Percentiles rank a stretch among this genome's conserved stretches.
phyloP scores from a whole-genome alignment of 1,140 invertebrate genomes.

The Dinothrombium tinctorium region DNA sequence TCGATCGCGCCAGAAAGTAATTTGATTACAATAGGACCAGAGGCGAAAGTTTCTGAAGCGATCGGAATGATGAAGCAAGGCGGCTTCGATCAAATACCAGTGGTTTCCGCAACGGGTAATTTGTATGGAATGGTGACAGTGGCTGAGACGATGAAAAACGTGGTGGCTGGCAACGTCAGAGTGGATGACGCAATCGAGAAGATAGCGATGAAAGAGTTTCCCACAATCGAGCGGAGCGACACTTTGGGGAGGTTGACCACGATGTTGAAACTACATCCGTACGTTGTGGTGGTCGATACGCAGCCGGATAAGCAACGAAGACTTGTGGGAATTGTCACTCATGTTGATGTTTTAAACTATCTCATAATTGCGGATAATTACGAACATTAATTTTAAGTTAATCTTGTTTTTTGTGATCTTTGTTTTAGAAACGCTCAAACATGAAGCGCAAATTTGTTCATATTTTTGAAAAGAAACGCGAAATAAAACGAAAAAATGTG shows the following conservation, averaged over 20 bases:
- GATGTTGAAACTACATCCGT: constrained; percentile 3
- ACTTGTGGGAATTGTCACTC: constrained; percentile 36
- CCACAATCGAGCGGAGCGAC: constrained; percentile 28
- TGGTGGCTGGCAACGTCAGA: constrained; percentile 39
- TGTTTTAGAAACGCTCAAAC: no score
- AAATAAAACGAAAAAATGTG: no score
- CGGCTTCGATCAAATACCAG: constrained; percentile 39
- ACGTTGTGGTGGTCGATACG: constrained; percentile 16
- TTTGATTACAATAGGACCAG: constrained; percentile 5
- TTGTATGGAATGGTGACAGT: constrained; percentile 40
- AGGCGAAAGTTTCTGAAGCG: constrained; percentile 5
- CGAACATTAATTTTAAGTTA: constrained; percentile 3
- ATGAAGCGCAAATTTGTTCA: no score
- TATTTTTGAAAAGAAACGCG: no score
- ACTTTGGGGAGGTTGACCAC: background rate
- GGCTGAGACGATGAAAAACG: constrained; percentile 38
- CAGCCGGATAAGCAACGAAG: constrained; percentile 25
- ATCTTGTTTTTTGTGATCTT: no score
- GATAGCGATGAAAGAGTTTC: constrained; percentile 40
- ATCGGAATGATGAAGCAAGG: constrained; percentile 7
- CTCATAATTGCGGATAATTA: constrained; percentile 23
- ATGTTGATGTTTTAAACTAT: constrained; percentile 37
- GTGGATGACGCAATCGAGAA: constrained; percentile 37
- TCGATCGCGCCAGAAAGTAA: constrained; percentile 11
- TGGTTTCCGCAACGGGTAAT: constrained; percentile 33